Percentiles rank a stretch among this genome's conserved stretches.
phyloP scores from a whole-genome alignment of 2,888 invertebrate genomes.

The Ormyrus nitidulus region DNA sequence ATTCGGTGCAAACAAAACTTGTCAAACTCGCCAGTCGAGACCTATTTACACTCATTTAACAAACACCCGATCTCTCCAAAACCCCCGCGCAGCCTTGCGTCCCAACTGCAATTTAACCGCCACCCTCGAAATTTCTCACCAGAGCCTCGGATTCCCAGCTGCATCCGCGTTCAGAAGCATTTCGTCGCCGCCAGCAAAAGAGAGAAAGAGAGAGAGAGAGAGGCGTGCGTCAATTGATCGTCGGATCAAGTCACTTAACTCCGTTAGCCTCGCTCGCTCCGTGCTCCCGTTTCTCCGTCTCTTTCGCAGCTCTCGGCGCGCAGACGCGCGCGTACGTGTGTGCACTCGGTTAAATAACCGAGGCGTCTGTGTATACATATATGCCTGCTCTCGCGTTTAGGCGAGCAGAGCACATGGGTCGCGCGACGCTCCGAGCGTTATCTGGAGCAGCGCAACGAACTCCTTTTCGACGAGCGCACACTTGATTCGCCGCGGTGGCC shows the following conservation, averaged over 20 bases:
- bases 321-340: neutral
- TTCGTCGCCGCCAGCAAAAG: neutral
- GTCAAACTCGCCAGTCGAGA: too few species aligned
- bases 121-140: too few species aligned
- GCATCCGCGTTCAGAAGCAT: too few species aligned
- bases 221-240: constrained; percentile 57
- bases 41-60: too few species aligned
- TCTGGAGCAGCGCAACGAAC: constrained; percentile 60
- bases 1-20: too few species aligned
- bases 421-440: constrained; percentile 26
- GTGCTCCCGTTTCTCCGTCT: constrained; percentile 36
- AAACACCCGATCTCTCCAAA: too few species aligned
- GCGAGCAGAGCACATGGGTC: neutral
- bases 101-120: too few species aligned
- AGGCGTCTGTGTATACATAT: too few species aligned
- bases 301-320: constrained; percentile 6
- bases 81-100: too few species aligned
- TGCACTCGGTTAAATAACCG: too few species aligned
- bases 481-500: too few species aligned
- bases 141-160: too few species aligned
- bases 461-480: constrained; percentile 45
- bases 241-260: constrained; percentile 64
- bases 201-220: constrained; percentile 43
- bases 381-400: neutral
- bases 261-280: constrained; percentile 58